Evolutionary conservation across 2,888 invertebrate genomes (phyloP).

Genomic region (Ceraclea dissimilis): DNA sequence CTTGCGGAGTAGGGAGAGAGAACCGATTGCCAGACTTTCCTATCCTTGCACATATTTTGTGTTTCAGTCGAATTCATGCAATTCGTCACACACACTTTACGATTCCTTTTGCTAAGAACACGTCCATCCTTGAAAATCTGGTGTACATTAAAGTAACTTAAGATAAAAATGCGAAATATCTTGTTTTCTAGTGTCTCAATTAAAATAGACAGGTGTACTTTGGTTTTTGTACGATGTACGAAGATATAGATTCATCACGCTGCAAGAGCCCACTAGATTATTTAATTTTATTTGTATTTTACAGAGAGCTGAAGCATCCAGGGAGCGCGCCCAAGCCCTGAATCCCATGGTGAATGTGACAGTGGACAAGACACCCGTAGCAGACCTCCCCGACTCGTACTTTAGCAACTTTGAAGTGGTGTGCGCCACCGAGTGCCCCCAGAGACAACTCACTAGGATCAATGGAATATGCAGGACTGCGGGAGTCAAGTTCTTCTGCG

Average conservation of each 20-base stretch:
- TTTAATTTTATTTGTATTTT: conserved; percentile 9
- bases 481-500: conserved; percentile 77
- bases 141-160: no score
- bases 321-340: conserved; percentile 69
- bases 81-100: no score
- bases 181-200: no score
- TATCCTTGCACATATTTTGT: not conserved
- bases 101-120: no score
- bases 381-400: conserved; percentile 61
- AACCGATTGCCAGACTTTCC: no score
- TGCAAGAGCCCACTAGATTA: no score
- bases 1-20: no score
- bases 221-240: no score
- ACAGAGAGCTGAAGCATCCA: conserved; percentile 81
- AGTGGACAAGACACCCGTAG: conserved; percentile 55
- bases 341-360: conserved; percentile 90
- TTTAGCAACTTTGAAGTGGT: conserved; percentile 77
- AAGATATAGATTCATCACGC: no score
- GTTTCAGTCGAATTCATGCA: not conserved
- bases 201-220: no score
- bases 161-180: no score
- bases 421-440: conserved; percentile 67
- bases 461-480: conserved; percentile 68
- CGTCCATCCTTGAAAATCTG: no score
- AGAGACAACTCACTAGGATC: conserved; percentile 63